phyloP scores from a whole-genome alignment of 2,888 invertebrate genomes.

The Synanthedon tipuliformis region DNA sequence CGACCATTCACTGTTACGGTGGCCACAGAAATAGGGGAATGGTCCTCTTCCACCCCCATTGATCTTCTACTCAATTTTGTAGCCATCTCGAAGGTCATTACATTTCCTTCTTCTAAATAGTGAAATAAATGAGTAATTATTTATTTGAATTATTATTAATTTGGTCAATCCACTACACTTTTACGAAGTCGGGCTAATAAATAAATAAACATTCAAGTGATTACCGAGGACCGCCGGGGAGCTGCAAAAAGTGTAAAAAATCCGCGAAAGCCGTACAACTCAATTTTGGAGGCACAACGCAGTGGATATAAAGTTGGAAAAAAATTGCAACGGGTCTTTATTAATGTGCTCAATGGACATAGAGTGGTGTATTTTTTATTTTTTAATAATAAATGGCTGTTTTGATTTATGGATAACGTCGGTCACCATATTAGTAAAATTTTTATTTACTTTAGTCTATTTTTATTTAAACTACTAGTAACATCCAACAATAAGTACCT shows the following conservation, averaged over 20 bases:
- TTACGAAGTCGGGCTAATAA: slow-evolving; percentile 36
- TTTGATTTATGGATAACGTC: no score
- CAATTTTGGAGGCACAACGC: slow-evolving; percentile 65
- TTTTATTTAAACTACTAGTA: no score
- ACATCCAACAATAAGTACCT: no score
- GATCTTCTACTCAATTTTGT: slow-evolving; percentile 5
- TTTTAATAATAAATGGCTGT: no score
- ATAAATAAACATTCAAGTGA: slow-evolving; percentile 59
- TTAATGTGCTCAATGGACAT: slow-evolving; percentile 21
- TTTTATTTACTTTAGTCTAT: no score
- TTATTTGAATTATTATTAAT: slow-evolving; percentile 6
- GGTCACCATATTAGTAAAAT: no score
- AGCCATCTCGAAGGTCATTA: slow-evolving; percentile 1
- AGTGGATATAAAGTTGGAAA: slow-evolving; percentile 48
- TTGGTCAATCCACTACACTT: slow-evolving; percentile 8
- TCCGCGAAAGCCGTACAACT: slow-evolving; percentile 58
- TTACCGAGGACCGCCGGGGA: slow-evolving; percentile 56
- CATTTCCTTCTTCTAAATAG: no score
- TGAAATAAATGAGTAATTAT: no score
- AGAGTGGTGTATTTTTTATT: no score
- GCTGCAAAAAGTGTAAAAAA: slow-evolving; percentile 40
- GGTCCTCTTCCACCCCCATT: no score
- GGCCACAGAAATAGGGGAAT: no score
- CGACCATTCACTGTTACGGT: no score
- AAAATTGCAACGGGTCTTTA: slow-evolving; percentile 40